Evolutionary conservation across 92 coral and sea anemone species (phyloP).

Genomic region (Parazoanthus swiftii): DNA sequence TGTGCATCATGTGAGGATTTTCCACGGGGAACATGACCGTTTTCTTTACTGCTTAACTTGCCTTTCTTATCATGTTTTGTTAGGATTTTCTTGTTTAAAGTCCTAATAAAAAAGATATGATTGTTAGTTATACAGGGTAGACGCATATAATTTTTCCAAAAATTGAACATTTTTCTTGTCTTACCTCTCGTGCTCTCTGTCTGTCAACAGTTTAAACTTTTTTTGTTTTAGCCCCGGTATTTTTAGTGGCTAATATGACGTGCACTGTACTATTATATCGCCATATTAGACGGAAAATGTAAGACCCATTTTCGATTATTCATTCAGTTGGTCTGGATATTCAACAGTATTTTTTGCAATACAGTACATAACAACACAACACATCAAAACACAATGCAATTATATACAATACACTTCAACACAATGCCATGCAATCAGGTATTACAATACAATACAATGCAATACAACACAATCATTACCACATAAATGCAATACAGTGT

Average conservation of each 20-base stretch:
- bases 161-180: neutral
- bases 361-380: neutral
- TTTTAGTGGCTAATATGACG: too few species aligned
- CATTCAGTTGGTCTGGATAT: too few species aligned
- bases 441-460: neutral
- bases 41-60: neutral
- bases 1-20: slow-evolving; percentile 10
- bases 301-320: too few species aligned
- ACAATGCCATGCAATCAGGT: neutral
- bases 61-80: slow-evolving; percentile 12
- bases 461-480: neutral
- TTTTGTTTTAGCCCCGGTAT: too few species aligned
- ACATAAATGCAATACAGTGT: neutral
- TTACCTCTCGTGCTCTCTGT: neutral
- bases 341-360: too few species aligned
- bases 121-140: neutral
- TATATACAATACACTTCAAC: neutral
- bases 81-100: slow-evolving; percentile 33
- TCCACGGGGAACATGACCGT: slow-evolving; percentile 11
- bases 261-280: too few species aligned
- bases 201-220: too few species aligned
- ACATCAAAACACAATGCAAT: neutral
- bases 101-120: neutral
- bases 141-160: neutral
- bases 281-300: too few species aligned